These are phyloP conservation scores for Oncorhynchus clarkii DNA, from an alignment of 2,113 vertebrate species.

Conservation along the genomic window DNA sequence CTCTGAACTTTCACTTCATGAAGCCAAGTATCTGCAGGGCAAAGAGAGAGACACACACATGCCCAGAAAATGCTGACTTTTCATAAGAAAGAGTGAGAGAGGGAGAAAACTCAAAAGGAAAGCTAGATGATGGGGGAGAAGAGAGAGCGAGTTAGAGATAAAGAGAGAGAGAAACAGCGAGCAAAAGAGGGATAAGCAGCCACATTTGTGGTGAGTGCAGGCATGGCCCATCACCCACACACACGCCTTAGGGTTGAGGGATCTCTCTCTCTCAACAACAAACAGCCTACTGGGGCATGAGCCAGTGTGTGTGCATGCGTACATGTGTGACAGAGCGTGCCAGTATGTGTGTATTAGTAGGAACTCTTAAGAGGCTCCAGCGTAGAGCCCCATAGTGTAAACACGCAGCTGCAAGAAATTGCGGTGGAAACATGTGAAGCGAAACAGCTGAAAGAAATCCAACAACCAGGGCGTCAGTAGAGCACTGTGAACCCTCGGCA, in stretches of 20 bases:
- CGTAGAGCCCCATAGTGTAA: neutral
- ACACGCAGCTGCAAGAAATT: conserved; percentile 20
- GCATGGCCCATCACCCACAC: too few relatives aligned
- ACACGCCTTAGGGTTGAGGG: too few relatives aligned
- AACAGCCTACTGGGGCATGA: too few relatives aligned
- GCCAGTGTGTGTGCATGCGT: neutral
- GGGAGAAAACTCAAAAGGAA: conserved; percentile 1
- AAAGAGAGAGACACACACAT: conserved; percentile 29
- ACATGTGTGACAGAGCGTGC: neutral
- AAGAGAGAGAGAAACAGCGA: too few relatives aligned
- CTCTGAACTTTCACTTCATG: conserved; percentile 33
- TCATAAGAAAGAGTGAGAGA: neutral
- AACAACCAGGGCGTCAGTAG: conserved; percentile 16
- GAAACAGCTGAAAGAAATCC: conserved; percentile 28
- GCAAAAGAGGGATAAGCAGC: too few relatives aligned
- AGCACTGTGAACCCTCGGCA: neutral
- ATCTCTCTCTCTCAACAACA: too few relatives aligned
- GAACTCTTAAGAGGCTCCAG: neutral
- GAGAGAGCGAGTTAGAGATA: neutral
- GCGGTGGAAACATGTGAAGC: conserved; percentile 26
- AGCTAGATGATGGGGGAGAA: neutral
- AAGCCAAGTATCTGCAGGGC: conserved; percentile 53
- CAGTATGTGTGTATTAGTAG: neutral
- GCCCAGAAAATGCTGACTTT: conserved; percentile 35
- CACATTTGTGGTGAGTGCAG: too few relatives aligned